Evolutionary conservation across 2,113 vertebrate species (phyloP).

Genomic region (Heterotilapia buettikoferi): DNA sequence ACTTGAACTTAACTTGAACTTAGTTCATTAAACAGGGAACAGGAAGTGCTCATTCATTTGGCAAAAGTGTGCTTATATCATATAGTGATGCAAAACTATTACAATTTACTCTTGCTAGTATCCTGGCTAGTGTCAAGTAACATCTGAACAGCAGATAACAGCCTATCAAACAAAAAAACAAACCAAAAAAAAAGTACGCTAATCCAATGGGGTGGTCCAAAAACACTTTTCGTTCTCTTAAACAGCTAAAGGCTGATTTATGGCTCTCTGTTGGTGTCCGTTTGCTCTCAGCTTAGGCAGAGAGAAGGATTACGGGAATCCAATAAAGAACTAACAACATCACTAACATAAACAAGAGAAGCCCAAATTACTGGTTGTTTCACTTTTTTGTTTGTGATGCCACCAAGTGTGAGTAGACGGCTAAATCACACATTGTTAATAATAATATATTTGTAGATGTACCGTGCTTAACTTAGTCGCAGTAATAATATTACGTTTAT

Average conservation of each 20-base stretch:
- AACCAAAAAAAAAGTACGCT: fast-evolving
- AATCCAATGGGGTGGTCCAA: not conserved
- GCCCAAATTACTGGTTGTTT: not conserved
- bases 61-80: not conserved
- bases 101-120: not conserved
- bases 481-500: not conserved
- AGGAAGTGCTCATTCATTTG: not conserved
- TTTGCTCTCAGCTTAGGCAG: not conserved
- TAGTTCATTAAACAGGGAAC: not conserved
- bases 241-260: not conserved
- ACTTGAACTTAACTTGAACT: not conserved
- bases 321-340: not conserved
- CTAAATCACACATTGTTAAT: not conserved
- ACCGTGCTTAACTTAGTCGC: not conserved
- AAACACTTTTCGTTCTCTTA: not conserved
- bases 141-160: not conserved
- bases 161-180: fast-evolving
- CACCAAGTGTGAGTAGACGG: not conserved
- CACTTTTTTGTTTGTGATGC: not conserved
- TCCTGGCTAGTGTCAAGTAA: not conserved
- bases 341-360: not conserved
- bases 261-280: not conserved
- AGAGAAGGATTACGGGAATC: not conserved
- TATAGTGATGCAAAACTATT: not conserved
- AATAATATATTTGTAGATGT: not conserved